Evolutionary conservation across 1,140 invertebrate genomes (phyloP).

Genomic region (Camponotus floridanus): DNA sequence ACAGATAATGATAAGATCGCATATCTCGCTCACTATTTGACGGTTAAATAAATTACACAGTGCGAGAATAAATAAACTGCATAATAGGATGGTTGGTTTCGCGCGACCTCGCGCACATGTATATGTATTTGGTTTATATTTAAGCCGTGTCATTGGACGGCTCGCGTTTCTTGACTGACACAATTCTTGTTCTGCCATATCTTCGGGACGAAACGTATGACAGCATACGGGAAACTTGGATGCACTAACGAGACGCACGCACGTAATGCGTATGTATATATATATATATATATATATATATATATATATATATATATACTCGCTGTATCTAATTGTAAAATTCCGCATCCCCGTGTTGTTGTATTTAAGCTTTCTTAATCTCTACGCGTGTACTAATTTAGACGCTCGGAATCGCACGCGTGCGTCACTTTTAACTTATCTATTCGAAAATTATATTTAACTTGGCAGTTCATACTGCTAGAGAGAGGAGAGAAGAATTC

Average conservation of each 20-base stretch:
- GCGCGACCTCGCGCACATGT: conserved; percentile 48
- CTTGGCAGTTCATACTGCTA: conserved; percentile 14
- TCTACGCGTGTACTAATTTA: conserved; percentile 12
- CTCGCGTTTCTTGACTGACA: conserved; percentile 69
- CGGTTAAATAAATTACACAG: conserved; percentile 44
- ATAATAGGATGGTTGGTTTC: not conserved
- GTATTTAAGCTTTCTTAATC: conserved; percentile 21
- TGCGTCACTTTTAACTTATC: conserved; percentile 13
- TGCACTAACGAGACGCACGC: conserved; percentile 49
- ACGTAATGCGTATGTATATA: not conserved
- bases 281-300: too few species aligned
- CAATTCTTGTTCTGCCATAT: conserved; percentile 73
- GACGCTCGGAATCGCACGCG: not conserved
- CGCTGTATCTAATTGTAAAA: conserved; percentile 1
- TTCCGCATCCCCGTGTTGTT: not conserved
- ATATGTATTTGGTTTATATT: conserved; percentile 75
- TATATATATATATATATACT: not conserved
- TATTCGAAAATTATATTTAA: conserved; percentile 44
- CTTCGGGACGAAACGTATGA: conserved; percentile 44
- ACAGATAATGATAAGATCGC: too few species aligned
- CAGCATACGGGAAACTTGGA: conserved; percentile 40
- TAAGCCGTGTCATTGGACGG: conserved; percentile 76
- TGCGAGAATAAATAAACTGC: conserved; percentile 36
- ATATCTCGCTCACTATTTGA: conserved; percentile 30
- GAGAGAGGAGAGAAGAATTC: not conserved